Conservation (phyloP, 2,797 vertebrate genomes). For the Euthynnus affinis region DNA sequence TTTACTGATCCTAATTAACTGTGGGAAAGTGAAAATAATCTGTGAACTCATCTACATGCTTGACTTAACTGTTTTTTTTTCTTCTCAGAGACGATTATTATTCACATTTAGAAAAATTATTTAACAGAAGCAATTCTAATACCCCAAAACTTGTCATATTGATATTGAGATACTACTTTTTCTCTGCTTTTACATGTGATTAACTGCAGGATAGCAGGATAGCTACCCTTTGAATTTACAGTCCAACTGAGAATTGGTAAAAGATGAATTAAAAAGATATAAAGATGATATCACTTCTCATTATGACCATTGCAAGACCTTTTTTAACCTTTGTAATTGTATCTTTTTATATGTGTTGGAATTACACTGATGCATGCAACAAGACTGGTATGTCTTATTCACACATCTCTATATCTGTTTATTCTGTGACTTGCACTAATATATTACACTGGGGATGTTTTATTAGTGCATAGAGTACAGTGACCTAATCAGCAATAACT, state of each 20-base stretch:
- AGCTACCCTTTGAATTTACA: background rate
- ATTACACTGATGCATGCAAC: background rate
- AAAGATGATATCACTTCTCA: background rate
- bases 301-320: background rate
- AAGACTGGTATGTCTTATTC: background rate
- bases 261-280: too few relatives aligned
- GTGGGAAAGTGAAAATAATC: conserved; percentile 5
- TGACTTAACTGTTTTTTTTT: background rate
- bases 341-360: background rate
- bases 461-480: background rate
- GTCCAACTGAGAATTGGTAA: too few relatives aligned
- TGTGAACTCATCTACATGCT: background rate
- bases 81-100: background rate
- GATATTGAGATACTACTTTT: background rate
- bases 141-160: background rate
- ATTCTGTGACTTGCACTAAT: background rate
- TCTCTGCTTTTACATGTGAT: background rate
- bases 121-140: background rate
- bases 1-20: background rate
- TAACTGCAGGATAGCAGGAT: background rate
- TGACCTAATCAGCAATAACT: background rate
- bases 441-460: background rate
- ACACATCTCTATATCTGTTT: background rate
- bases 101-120: background rate
- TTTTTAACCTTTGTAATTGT: background rate